phyloP scores from a whole-genome alignment of 2,113 vertebrate species.

The Tragelaphus imberbis region DNA sequence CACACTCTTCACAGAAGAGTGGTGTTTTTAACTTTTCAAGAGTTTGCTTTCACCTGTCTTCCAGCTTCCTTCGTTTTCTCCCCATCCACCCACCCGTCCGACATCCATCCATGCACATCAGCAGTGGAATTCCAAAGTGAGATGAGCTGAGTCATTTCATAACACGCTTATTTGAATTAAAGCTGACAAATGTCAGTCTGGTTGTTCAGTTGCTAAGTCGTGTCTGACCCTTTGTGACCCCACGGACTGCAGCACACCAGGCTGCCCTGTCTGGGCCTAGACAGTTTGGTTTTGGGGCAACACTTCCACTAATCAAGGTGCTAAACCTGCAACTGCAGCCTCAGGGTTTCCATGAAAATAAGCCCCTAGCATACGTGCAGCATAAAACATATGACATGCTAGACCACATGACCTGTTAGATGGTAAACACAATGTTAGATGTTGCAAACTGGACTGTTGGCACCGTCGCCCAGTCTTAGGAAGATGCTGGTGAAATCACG shows the following conservation, averaged over 20 bases:
- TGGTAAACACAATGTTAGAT: fast-evolving
- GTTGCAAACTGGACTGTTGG: fast-evolving
- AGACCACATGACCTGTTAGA: neutral
- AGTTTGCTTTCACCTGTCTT: neutral
- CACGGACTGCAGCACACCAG: neutral
- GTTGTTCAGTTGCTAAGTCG: neutral
- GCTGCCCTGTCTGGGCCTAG: neutral
- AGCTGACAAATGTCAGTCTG: neutral
- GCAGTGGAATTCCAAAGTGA: neutral
- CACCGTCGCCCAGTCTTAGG: neutral
- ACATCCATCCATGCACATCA: neutral
- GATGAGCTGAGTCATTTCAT: neutral
- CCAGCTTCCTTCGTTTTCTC: neutral
- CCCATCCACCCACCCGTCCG: too few relatives aligned
- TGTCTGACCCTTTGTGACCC: neutral
- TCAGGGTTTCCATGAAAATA: neutral
- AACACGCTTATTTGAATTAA: neutral
- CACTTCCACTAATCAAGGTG: neutral
- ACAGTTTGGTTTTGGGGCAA: neutral
- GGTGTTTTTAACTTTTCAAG: neutral
- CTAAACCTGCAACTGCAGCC: neutral
- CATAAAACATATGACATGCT: fast-evolving
- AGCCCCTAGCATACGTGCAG: fast-evolving
- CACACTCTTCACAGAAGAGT: neutral
- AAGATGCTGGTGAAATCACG: neutral